A percentile compares a stretch with the other conserved stretches of the same genome.
phyloP scores from a whole-genome alignment of 2,113 vertebrate genomes.

The Pangasianodon hypophthalmus region DNA sequence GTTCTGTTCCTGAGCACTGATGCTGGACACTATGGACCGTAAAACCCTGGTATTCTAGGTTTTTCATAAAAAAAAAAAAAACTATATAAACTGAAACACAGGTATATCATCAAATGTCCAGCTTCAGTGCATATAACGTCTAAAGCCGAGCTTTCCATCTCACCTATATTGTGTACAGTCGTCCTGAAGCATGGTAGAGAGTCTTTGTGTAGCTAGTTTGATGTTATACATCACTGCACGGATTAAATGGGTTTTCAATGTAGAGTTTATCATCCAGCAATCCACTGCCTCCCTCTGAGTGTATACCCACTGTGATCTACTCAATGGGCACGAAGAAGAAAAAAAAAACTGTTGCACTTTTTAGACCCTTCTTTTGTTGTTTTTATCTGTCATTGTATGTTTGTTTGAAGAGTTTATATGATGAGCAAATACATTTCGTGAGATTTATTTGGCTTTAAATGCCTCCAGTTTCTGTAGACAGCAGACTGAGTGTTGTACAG shows the following conservation, averaged over 20 bases:
- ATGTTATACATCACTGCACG: conserved; percentile 90
- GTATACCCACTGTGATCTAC: conserved; percentile 87
- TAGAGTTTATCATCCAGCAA: conserved; percentile 83
- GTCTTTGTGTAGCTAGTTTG: conserved; percentile 68
- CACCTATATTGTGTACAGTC: conserved; percentile 31
- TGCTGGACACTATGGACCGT: not conserved
- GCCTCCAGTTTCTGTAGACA: conserved; percentile 68
- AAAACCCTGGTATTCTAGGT: not conserved
- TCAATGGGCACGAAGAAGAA: conserved; percentile 79
- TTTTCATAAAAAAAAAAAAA: not conserved
- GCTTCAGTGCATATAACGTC: not conserved
- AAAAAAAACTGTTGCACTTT: conserved; percentile 91
- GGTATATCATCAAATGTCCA: not conserved
- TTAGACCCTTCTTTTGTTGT: conserved; percentile 41
- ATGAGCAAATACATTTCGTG: conserved; percentile 56
- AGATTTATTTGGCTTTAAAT: conserved; percentile 58
- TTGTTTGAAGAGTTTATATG: conserved; percentile 43
- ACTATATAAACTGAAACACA: not conserved
- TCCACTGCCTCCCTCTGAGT: conserved; percentile 87
- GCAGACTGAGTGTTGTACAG: conserved; percentile 75
- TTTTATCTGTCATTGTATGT: conserved; percentile 47
- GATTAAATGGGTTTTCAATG: conserved; percentile 61
- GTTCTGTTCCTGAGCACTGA: not conserved
- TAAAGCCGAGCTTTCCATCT: conserved; percentile 19
- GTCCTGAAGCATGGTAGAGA: conserved; percentile 41